Evolutionary conservation across 2,888 invertebrate genomes (phyloP).

Genomic region (Tenthredo distinguenda): DNA sequence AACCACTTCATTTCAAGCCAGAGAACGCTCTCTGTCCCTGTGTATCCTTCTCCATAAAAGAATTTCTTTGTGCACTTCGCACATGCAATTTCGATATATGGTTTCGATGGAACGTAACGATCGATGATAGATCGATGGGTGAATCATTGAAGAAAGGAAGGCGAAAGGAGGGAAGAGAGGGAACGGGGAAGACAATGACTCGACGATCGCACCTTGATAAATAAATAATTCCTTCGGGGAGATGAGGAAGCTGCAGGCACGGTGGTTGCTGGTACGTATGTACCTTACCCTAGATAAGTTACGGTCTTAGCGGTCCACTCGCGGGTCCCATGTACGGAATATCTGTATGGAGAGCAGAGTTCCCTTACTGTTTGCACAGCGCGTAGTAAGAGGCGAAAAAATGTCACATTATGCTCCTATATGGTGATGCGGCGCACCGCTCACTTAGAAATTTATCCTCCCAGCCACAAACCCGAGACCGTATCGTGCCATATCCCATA

Average conservation of each 20-base stretch:
- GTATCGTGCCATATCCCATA: slow-evolving; percentile 16
- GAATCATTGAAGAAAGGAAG: slow-evolving; percentile 6
- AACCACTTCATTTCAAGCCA: background rate
- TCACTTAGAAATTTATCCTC: slow-evolving; percentile 71
- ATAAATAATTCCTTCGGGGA: slow-evolving; percentile 36
- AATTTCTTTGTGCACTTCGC: background rate
- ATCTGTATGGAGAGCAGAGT: slow-evolving; percentile 65
- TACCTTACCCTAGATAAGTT: slow-evolving; percentile 57
- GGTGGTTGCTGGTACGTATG: slow-evolving; percentile 30
- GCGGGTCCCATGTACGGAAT: slow-evolving; percentile 69
- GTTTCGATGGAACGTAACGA: background rate
- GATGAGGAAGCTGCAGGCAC: slow-evolving; percentile 19
- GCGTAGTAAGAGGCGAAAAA: slow-evolving; percentile 62
- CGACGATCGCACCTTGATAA: slow-evolving; percentile 44
- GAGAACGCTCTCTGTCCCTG: background rate
- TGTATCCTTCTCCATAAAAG: background rate
- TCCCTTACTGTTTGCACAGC: slow-evolving; percentile 61
- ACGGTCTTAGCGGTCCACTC: slow-evolving; percentile 52
- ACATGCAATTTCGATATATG: too few relatives aligned
- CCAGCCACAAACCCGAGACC: slow-evolving; percentile 48
- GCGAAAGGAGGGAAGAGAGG: background rate
- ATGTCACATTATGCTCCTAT: slow-evolving; percentile 76
- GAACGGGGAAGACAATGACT: slow-evolving; percentile 22
- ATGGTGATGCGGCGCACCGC: slow-evolving; percentile 72
- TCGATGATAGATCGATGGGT: background rate